Percentiles rank a stretch among this genome's conserved stretches.
Evolutionary conservation across 2,113 vertebrate species (phyloP).

Genomic region (Chlorodrepanis virens): DNA sequence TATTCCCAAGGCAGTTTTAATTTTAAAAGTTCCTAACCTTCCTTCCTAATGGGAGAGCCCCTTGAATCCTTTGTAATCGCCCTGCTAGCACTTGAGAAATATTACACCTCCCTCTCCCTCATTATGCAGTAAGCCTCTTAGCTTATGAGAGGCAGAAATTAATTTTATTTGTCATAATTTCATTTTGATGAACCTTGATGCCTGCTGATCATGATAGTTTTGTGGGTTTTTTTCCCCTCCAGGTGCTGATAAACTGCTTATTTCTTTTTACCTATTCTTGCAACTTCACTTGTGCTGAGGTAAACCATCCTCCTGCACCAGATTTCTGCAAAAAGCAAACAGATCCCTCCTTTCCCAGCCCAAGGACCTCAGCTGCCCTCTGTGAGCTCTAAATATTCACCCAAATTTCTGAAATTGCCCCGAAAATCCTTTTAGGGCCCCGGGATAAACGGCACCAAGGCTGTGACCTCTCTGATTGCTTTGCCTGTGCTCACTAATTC

Average conservation of each 20-base stretch:
- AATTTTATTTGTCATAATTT: constrained; percentile 25
- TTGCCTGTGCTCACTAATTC: not conserved
- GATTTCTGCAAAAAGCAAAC: not conserved
- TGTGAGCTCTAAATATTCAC: not conserved
- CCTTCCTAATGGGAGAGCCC: not conserved
- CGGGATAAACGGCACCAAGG: not conserved
- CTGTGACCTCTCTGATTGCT: not conserved
- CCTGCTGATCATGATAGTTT: not conserved
- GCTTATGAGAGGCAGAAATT: constrained; percentile 34
- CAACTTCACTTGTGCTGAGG: not conserved
- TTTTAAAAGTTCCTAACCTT: not conserved
- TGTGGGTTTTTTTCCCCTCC: not conserved
- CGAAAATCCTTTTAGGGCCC: not conserved
- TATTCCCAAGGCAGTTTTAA: not conserved
- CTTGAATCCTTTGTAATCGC: not conserved
- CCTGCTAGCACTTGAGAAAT: not conserved
- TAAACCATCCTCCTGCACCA: not conserved
- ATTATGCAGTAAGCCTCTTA: constrained; percentile 32
- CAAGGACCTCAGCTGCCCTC: not conserved
- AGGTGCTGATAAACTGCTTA: not conserved
- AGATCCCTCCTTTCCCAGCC: not conserved
- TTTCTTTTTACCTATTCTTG: not conserved
- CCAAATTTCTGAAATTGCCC: fast-evolving
- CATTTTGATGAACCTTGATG: not conserved
- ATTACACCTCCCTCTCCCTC: not conserved